Evolutionary conservation across 2,797 vertebrate species (phyloP).

Genomic region (Remorina albescens): DNA sequence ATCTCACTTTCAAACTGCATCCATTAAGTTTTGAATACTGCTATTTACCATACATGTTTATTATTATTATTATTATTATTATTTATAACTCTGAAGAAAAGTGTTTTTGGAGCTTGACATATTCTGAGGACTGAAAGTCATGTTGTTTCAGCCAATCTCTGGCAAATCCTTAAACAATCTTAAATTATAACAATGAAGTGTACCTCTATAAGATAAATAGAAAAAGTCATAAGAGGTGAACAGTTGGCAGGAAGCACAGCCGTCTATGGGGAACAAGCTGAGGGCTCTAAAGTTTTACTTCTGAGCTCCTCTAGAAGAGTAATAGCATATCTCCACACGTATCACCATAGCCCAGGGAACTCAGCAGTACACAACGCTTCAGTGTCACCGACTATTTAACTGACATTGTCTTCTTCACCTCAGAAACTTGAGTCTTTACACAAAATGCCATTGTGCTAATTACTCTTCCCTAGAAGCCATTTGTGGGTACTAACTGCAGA

Average conservation of each 20-base stretch:
- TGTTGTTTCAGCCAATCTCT: not conserved
- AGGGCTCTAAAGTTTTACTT: slow-evolving; percentile 3
- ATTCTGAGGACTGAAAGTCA: not conserved
- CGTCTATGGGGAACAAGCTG: not conserved
- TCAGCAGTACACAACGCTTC: not conserved
- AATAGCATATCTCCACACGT: slow-evolving; percentile 22
- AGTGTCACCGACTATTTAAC: slow-evolving; percentile 8
- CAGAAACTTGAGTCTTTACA: slow-evolving; percentile 6
- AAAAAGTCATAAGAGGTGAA: not conserved
- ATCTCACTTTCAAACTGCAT: not conserved
- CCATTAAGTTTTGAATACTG: not conserved
- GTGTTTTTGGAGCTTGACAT: not conserved
- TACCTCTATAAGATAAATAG: not conserved
- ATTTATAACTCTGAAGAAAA: too few species aligned
- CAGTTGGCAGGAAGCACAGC: not conserved
- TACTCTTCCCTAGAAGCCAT: slow-evolving; percentile 36
- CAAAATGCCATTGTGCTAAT: slow-evolving; percentile 46
- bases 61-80: too few species aligned
- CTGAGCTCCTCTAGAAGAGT: slow-evolving; percentile 4
- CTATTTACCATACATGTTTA: too few species aligned
- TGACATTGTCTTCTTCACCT: slow-evolving; percentile 22
- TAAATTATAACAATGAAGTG: not conserved
- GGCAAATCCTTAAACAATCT: not conserved
- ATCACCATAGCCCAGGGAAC: slow-evolving; percentile 24
- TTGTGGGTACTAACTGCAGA: slow-evolving; percentile 19